Base-by-base conservation (phyloP, 2,797 vertebrate genomes). In the Scomberomorus guttatus region DNA sequence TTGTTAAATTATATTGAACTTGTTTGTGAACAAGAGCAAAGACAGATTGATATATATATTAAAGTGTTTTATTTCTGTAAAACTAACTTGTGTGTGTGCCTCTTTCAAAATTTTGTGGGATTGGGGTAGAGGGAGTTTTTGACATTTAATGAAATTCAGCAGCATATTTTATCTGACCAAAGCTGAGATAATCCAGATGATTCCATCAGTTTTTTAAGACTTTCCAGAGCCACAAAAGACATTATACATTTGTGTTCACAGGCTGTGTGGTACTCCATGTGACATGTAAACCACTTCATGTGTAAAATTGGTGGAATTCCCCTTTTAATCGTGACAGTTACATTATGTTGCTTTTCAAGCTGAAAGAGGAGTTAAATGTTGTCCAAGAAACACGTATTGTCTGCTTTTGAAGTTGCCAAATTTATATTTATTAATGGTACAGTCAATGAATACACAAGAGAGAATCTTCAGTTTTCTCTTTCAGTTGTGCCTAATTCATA, bases 51-150 rank as follows among this genome's bases (percentile, higher is more conserved):
- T 82, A 92, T 90, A 92, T 90, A 93, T 90, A 80, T 95, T 94
- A 97, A 97, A 97, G 81, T 87, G 92, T 95, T 96, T 95, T 97
- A 97, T 97, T 97, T 97, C 95, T 96, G 90, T 96, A 97, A 93
- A 85, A 87, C 18, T 5, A 80, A 77, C 61, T 75, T 77, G 32
- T 39, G 20, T 39, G 20, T 48, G 65, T 80, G 75, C 5, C 32
- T 92, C 71, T 86, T 87, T 91, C 8, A 57, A 18, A 59, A 50
- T 58, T 64, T 7, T 39, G 42, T 51, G 24, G 24, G 25, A 50
- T 22, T 37, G 42, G 3, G 14, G 1, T 62, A 3, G 24, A 37
- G 2, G 52, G 11, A 1, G 0, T 13, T 37, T 37, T 37, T 37
- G 37, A 11, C 37, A 9, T 37, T 37, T 37, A 37, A 37, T 37